Evolutionary conservation across 2,113 vertebrate genomes (phyloP).

Genomic region (Electrona antarctica): DNA sequence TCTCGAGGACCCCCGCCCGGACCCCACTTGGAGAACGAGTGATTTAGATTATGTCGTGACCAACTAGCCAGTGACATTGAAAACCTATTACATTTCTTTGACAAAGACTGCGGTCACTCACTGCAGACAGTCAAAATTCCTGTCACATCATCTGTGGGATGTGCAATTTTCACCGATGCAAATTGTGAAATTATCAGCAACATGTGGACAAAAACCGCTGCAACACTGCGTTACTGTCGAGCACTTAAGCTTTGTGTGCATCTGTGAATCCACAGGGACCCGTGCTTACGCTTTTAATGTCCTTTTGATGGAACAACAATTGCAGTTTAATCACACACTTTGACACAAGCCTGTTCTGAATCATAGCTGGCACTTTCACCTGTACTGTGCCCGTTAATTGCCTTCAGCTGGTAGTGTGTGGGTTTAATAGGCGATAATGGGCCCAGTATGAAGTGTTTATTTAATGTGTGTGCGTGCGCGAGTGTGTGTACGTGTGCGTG

Average conservation of each 20-base stretch:
- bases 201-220: no score
- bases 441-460: constrained; percentile 9
- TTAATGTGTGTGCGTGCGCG: not conserved
- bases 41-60: no score
- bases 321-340: not conserved
- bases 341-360: not conserved
- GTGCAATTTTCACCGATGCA: no score
- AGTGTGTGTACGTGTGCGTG: constrained; percentile 2
- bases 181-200: no score
- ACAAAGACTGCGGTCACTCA: no score
- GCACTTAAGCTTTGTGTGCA: not conserved
- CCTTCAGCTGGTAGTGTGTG: not conserved
- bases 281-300: not conserved
- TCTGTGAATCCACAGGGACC: not conserved
- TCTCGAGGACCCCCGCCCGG: no score
- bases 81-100: no score
- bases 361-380: not conserved
- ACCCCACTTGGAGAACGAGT: no score
- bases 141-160: no score
- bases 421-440: not conserved
- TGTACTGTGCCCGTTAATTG: not conserved
- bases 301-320: constrained; percentile 1
- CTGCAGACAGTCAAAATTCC: no score
- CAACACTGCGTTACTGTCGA: no score
- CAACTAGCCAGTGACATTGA: not conserved